These are phyloP conservation scores for Tinea pellionella DNA, from an alignment of 2,888 invertebrate genomes.

Conservation along the genomic window DNA sequence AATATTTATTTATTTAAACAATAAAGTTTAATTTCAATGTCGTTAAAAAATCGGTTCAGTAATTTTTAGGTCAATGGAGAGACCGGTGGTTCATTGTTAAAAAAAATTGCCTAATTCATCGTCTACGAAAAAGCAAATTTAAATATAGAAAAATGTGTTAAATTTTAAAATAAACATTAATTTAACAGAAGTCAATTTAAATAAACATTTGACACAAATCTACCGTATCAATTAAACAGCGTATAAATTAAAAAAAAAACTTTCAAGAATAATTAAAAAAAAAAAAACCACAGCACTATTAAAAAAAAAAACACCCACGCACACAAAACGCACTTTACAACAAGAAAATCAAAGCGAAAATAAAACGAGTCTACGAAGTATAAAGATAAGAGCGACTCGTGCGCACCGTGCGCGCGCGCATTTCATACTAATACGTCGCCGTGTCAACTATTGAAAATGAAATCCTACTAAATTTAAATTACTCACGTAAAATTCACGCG, in stretches of 20 bases:
- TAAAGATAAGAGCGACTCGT: conserved; percentile 25
- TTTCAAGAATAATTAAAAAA: background rate
- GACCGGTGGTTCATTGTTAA: background rate
- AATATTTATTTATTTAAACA: too few relatives aligned
- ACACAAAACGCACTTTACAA: background rate
- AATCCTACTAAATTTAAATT: background rate
- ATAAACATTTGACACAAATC: background rate
- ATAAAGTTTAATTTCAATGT: too few relatives aligned
- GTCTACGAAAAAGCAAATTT: too few relatives aligned
- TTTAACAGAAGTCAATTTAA: background rate
- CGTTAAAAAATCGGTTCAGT: background rate
- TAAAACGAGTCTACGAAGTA: background rate
- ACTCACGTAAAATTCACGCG: too few relatives aligned
- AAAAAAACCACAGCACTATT: background rate
- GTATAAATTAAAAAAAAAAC: background rate
- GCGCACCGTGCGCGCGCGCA: conserved; percentile 41
- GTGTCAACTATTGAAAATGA: background rate
- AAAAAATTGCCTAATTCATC: too few relatives aligned
- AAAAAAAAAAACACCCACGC: background rate
- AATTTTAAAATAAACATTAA: background rate
- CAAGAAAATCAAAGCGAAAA: background rate
- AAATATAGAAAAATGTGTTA: too few relatives aligned
- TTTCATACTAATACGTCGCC: conserved; percentile 28
- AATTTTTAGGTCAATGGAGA: background rate
- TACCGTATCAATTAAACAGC: background rate